phyloP scores from a whole-genome alignment of 2,888 invertebrate genomes.

The Agapetus fuscipes region DNA sequence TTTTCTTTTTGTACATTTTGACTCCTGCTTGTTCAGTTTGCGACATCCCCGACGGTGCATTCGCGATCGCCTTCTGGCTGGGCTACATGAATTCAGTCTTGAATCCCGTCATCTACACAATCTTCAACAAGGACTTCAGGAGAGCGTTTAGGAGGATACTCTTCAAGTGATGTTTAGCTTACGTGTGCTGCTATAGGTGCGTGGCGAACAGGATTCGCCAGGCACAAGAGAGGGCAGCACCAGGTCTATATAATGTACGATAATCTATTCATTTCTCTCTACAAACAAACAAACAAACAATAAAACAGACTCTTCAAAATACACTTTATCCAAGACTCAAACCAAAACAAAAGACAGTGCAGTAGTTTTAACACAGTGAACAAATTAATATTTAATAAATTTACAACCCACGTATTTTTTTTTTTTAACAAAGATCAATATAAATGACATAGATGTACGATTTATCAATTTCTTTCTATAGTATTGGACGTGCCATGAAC shows the following conservation, averaged over 20 bases:
- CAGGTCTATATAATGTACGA: slow-evolving; percentile 49
- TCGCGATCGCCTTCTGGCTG: slow-evolving; percentile 91
- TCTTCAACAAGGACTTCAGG: slow-evolving; percentile 96
- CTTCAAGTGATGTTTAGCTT: slow-evolving; percentile 88
- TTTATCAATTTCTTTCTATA: too few species aligned
- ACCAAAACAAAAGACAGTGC: too few species aligned
- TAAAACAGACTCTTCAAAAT: too few species aligned
- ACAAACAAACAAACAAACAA: too few species aligned
- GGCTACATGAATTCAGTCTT: slow-evolving; percentile 96
- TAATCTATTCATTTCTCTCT: too few species aligned
- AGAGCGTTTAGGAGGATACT: slow-evolving; percentile 91
- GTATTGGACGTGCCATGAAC: too few species aligned
- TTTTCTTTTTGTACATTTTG: slow-evolving; percentile 88
- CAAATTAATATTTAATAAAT: too few species aligned
- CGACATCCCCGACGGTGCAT: slow-evolving; percentile 72
- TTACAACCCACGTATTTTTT: too few species aligned
- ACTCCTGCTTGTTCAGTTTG: slow-evolving; percentile 69
- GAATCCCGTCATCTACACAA: slow-evolving; percentile 93
- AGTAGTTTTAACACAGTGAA: too few species aligned
- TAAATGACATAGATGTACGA: too few species aligned
- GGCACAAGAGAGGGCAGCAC: slow-evolving; percentile 54
- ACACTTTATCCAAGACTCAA: too few species aligned
- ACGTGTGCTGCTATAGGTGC: slow-evolving; percentile 74
- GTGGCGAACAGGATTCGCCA: slow-evolving; percentile 52
- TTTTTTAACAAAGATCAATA: too few species aligned